Conservation (phyloP, 2,888 invertebrate genomes). For the Leptarthrus brevirostris region DNA sequence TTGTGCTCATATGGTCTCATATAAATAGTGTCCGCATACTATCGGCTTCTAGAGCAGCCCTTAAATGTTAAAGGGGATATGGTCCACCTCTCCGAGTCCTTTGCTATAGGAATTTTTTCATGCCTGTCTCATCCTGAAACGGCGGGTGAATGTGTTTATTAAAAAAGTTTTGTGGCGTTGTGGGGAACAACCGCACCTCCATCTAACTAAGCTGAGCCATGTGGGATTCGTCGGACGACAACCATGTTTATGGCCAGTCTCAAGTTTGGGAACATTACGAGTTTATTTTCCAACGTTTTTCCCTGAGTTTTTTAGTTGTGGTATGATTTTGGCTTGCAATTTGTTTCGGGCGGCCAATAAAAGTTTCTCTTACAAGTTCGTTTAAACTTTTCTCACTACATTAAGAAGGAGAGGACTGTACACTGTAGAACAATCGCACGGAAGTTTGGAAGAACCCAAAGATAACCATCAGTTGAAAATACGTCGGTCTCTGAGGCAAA, state of each 20-base stretch:
- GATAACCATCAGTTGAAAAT: too few species aligned
- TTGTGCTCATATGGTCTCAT: not conserved
- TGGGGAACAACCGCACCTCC: slow-evolving; percentile 22
- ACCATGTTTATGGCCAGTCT: slow-evolving; percentile 38
- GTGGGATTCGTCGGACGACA: slow-evolving; percentile 31
- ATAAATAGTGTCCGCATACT: not conserved
- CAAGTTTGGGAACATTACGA: slow-evolving; percentile 42
- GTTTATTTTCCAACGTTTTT: slow-evolving; percentile 37
- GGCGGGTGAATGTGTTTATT: slow-evolving; percentile 31
- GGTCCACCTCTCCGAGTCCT: not conserved
- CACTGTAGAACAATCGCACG: too few species aligned
- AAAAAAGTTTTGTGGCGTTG: slow-evolving; percentile 42
- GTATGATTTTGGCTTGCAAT: slow-evolving; percentile 43
- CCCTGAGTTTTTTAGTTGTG: slow-evolving; percentile 28
- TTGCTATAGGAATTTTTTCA: not conserved
- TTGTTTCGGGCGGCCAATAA: slow-evolving; percentile 42
- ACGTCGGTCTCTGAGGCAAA: too few species aligned
- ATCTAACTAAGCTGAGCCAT: slow-evolving; percentile 13
- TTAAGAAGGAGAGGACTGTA: slow-evolving; percentile 12
- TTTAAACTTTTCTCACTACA: slow-evolving; percentile 42
- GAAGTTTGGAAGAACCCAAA: too few species aligned
- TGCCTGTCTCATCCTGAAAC: not conserved
- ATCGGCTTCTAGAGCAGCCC: not conserved
- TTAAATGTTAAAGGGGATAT: slow-evolving; percentile 25
- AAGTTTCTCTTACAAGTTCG: slow-evolving; percentile 36